A percentile compares a stretch with the other conserved stretches of the same genome.
These are phyloP conservation scores for Agrotis clavis DNA, from an alignment of 2,888 invertebrate species.

Conservation along the genomic window DNA sequence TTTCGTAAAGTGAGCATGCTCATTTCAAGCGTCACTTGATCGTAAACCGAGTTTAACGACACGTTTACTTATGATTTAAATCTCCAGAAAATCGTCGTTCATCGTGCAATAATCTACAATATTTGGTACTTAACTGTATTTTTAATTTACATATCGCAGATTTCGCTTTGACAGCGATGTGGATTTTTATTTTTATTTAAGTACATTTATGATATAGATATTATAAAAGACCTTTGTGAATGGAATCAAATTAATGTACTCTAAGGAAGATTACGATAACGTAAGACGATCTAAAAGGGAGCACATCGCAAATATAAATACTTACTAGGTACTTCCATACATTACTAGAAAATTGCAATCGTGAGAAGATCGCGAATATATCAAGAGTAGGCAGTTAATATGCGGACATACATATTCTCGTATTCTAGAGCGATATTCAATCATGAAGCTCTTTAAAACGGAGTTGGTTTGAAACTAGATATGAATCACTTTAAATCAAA, in stretches of 20 bases:
- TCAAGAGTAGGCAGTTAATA: slow-evolving; percentile 47
- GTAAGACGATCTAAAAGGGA: neutral
- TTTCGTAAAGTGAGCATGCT: slow-evolving; percentile 51
- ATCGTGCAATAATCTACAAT: too few relatives aligned
- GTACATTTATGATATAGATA: too few relatives aligned
- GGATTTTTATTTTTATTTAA: too few relatives aligned
- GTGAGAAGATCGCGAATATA: slow-evolving; percentile 39
- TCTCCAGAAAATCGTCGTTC: neutral
- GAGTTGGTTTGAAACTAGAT: neutral
- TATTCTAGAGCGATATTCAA: slow-evolving; percentile 24
- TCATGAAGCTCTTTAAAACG: neutral
- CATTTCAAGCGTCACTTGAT: slow-evolving; percentile 44
- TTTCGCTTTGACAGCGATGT: too few relatives aligned
- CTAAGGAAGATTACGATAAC: slow-evolving; percentile 3
- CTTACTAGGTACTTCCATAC: slow-evolving; percentile 22
- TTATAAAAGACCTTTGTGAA: too few relatives aligned
- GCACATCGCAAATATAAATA: slow-evolving; percentile 28
- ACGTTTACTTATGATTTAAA: slow-evolving; percentile 19
- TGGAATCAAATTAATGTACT: neutral
- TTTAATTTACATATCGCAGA: too few relatives aligned
- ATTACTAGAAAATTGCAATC: slow-evolving; percentile 37
- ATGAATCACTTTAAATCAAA: neutral
- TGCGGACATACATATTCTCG: slow-evolving; percentile 7
- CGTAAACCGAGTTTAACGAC: neutral
- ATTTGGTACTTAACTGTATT: too few relatives aligned